A percentile compares a stretch with the other conserved stretches of the same genome.
phyloP scores from a whole-genome alignment of 2,113 vertebrate genomes.

The Planiliza haematocheilus region DNA sequence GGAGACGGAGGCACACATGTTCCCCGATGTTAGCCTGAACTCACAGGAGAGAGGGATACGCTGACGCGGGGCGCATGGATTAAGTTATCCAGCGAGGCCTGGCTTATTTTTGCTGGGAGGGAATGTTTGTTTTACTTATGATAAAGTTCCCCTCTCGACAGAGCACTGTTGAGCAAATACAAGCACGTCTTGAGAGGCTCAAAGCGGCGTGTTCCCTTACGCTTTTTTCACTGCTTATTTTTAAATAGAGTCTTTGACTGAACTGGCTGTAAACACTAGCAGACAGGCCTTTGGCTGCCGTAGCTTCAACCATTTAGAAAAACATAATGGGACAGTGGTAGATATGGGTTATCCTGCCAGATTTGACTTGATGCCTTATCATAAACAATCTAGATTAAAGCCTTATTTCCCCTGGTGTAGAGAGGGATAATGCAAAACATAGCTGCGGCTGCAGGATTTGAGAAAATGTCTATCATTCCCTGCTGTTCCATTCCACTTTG shows the following conservation, averaged over 20 bases:
- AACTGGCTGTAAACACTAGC: slow-evolving; percentile 73
- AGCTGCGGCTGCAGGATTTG: slow-evolving; percentile 57
- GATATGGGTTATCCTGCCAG: slow-evolving; percentile 40
- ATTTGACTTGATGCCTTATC: slow-evolving; percentile 67
- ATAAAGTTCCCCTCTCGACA: slow-evolving; percentile 60
- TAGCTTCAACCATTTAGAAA: slow-evolving; percentile 29
- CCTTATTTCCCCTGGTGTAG: slow-evolving; percentile 48
- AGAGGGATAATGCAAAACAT: slow-evolving; percentile 53
- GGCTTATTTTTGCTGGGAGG: slow-evolving; percentile 52
- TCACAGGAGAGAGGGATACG: neutral
- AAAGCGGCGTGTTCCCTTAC: slow-evolving; percentile 60
- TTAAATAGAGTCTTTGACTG: slow-evolving; percentile 81
- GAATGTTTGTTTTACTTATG: slow-evolving; percentile 72
- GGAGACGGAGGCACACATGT: slow-evolving; percentile 29
- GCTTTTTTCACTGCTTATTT: slow-evolving; percentile 68
- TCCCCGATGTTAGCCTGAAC: slow-evolving; percentile 44
- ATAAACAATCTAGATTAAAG: slow-evolving; percentile 61
- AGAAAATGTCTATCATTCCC: slow-evolving; percentile 60
- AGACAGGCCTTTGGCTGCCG: slow-evolving; percentile 66
- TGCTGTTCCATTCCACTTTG: slow-evolving; percentile 44
- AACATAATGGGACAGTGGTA: slow-evolving; percentile 32
- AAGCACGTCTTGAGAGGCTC: slow-evolving; percentile 49
- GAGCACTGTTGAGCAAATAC: slow-evolving; percentile 45
- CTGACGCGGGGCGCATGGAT: slow-evolving; percentile 43
- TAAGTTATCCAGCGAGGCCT: slow-evolving; percentile 39